Base-by-base conservation (phyloP, 2,113 vertebrate species). In the Cranoglanis bouderius region DNA sequence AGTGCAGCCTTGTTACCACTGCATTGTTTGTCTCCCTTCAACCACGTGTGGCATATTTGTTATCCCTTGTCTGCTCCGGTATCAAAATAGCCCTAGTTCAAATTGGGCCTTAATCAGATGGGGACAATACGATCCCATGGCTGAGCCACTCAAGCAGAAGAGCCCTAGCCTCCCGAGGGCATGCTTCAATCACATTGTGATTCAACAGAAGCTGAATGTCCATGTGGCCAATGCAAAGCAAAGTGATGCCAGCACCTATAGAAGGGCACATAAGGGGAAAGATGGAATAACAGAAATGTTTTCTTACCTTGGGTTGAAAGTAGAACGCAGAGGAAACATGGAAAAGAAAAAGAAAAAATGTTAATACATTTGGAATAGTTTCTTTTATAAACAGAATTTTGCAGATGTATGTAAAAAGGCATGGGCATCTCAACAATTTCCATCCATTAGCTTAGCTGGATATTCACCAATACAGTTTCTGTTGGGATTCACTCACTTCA, bases 61-160 rank as follows among this genome's bases (percentile, higher is more conserved):
- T 67, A 46, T 49, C 49, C 26, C 43, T 38, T 67, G 9, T 67
- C 82, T 77, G 49, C 38, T 90, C 74, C 63, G 8, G 51, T 74
- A 88, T 89, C 84, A 84, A 88, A 90, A 72, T 32, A 53, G 38
- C 65, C 51, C 35, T 35, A 53, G 85, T 67, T 86, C 84, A 84
- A 75, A 77, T 84, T 18, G 74, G 82, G 78, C 57, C 57, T 85
- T 75, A 83, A 81, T 57, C 49, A 82, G 43, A 86, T 43, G 80
- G 49, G 75, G 67, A 87, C 82, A 88, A 88, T 78, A 83, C 67
- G 83, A 84, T 86, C 72, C 70, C 87, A 85, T 57, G 65, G 84
- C 63, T 84, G 86, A 35, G 67, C 16, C 85, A 77, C n/a, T 87
- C 80, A 55, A 82, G 85, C 72, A 86, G 75, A 88, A 89, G 63